phyloP scores from a whole-genome alignment of 2,797 vertebrate species.

The Sebastes hubbsi region DNA sequence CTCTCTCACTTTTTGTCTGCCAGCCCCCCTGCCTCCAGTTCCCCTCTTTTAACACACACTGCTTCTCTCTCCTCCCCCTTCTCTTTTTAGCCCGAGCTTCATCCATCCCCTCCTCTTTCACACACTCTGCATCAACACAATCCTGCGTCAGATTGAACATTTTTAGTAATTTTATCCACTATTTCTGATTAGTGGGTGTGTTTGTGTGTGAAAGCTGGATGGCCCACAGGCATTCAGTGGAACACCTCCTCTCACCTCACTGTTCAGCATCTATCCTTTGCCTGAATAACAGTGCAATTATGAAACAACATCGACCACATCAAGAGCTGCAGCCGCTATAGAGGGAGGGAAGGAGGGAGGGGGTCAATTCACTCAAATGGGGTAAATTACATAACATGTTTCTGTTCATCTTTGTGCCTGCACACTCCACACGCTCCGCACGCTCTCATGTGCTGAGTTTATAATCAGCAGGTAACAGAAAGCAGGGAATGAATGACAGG shows the following conservation, averaged over 20 bases:
- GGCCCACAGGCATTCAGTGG: background rate
- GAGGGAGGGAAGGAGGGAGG: background rate
- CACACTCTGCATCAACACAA: conserved; percentile 55
- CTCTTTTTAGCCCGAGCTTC: conserved; percentile 50
- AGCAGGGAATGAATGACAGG: background rate
- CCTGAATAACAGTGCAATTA: conserved; percentile 40
- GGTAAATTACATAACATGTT: conserved; percentile 67
- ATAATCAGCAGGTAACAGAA: conserved; percentile 14
- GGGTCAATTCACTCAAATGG: conserved; percentile 53
- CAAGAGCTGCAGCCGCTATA: conserved; percentile 41
- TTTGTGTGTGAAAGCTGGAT: background rate
- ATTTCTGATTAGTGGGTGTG: background rate
- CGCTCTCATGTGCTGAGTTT: background rate
- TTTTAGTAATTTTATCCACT: conserved; percentile 4
- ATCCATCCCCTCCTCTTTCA: conserved; percentile 54
- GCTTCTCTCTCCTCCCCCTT: conserved; percentile 51
- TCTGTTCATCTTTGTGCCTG: conserved; percentile 31
- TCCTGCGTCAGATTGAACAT: conserved; percentile 32
- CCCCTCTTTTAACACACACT: conserved; percentile 59
- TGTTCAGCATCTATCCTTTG: conserved; percentile 10
- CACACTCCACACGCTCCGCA: background rate
- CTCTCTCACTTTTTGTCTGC: conserved; percentile 71
- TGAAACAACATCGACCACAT: conserved; percentile 50
- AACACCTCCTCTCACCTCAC: conserved; percentile 3
- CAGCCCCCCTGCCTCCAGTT: conserved; percentile 68